These are phyloP conservation scores for Drosophila kikkawai DNA, from an alignment of 1,140 invertebrate genomes.

Conservation along the genomic window DNA sequence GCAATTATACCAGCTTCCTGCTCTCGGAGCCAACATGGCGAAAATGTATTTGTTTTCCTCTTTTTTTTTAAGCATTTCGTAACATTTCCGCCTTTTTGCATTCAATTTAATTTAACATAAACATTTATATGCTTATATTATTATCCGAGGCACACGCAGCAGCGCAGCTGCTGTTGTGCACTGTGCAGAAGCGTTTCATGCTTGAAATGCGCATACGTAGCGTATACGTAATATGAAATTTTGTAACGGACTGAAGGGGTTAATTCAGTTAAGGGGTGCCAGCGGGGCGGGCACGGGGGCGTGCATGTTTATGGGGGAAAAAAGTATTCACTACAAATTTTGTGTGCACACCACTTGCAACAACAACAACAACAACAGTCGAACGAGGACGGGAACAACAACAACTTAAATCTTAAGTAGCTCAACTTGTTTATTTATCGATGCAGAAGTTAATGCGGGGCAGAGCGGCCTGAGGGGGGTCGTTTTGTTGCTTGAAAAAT, in stretches of 20 bases:
- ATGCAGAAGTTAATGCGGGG: slow-evolving; percentile 73
- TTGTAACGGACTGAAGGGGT: slow-evolving; percentile 59
- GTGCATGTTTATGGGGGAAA: slow-evolving; percentile 21
- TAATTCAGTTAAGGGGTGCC: slow-evolving; percentile 28
- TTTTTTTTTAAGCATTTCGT: slow-evolving; percentile 53
- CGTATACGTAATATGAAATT: slow-evolving; percentile 78
- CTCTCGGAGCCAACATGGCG: slow-evolving; percentile 64
- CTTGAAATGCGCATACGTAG: slow-evolving; percentile 77
- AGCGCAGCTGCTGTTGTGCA: slow-evolving; percentile 54
- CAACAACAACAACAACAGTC: slow-evolving; percentile 39
- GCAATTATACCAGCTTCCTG: slow-evolving; percentile 46
- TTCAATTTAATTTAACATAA: slow-evolving; percentile 84
- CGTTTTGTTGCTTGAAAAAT: slow-evolving; percentile 39
- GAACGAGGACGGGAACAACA: slow-evolving; percentile 54
- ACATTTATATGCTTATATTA: slow-evolving; percentile 83
- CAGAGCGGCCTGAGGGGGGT: neutral
- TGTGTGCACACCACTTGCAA: slow-evolving; percentile 67
- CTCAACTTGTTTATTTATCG: slow-evolving; percentile 83
- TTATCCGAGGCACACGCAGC: slow-evolving; percentile 60
- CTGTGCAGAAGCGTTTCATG: slow-evolving; percentile 76
- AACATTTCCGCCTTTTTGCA: slow-evolving; percentile 80
- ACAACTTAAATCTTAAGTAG: slow-evolving; percentile 81
- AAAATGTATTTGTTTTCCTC: slow-evolving; percentile 36
- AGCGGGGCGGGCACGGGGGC: neutral
- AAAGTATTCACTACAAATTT: slow-evolving; percentile 76